Percentiles rank a stretch among this genome's conserved stretches.
Conservation (phyloP, 2,888 invertebrate species). For the Cerastis rubricosa region DNA sequence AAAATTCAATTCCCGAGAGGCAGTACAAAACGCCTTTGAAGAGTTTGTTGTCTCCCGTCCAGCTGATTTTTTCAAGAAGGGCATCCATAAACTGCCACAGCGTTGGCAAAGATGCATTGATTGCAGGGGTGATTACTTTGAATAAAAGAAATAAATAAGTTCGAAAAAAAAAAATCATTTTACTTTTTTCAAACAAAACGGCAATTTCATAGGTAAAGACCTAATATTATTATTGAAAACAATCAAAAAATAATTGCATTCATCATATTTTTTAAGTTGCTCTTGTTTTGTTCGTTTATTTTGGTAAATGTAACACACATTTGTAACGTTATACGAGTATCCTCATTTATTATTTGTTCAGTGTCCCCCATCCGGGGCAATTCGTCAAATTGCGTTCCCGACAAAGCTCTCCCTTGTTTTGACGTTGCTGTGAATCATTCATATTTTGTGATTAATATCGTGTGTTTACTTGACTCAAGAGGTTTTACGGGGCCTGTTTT, state of each 20-base stretch:
- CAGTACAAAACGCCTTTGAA: no score
- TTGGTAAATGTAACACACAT: conserved; percentile 28
- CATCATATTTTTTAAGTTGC: neutral
- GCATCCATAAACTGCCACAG: no score
- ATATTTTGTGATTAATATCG: conserved; percentile 39
- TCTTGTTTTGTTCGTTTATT: conserved; percentile 14
- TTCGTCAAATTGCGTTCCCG: conserved; percentile 44
- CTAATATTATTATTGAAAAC: no score
- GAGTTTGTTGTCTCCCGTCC: no score
- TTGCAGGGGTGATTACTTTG: no score
- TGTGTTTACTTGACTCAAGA: neutral
- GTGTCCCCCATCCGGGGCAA: conserved; percentile 22
- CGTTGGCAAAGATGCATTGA: no score
- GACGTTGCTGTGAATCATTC: conserved; percentile 28
- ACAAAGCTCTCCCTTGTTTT: conserved; percentile 39
- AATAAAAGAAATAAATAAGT: no score
- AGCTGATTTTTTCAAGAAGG: no score
- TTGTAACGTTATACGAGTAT: conserved; percentile 14
- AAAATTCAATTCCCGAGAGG: no score
- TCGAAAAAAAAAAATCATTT: no score
- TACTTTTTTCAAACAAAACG: no score
- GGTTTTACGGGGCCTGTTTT: neutral
- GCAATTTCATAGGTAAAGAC: no score
- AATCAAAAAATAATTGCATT: neutral
- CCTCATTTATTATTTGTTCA: conserved; percentile 45